phyloP scores from a whole-genome alignment of 2,113 vertebrate species.

The Oncorhynchus keta region DNA sequence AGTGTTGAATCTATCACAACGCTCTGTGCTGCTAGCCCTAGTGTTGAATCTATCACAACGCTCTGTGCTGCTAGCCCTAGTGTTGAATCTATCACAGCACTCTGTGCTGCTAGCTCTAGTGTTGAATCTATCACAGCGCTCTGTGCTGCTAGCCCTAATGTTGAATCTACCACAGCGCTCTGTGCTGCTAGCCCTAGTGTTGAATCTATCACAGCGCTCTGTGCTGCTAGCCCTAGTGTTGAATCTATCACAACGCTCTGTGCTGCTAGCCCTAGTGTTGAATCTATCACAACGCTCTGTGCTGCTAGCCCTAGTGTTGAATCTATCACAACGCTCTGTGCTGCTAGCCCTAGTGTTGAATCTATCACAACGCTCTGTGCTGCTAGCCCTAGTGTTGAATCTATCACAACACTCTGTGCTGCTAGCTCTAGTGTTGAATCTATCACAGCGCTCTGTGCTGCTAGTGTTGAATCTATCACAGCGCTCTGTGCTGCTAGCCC shows the following conservation, averaged over 20 bases:
- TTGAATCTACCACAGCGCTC: slow-evolving; percentile 26
- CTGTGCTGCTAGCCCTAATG: no score
- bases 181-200: slow-evolving; percentile 3
- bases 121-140: slow-evolving; percentile 30
- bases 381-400: slow-evolving; percentile 6
- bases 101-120: not conserved
- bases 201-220: slow-evolving; percentile 23
- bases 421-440: no score
- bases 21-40: not conserved
- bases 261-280: no score
- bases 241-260: slow-evolving; percentile 13
- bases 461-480: slow-evolving; percentile 26
- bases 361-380: not conserved
- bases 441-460: no score
- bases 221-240: slow-evolving; percentile 5
- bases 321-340: slow-evolving; percentile 29
- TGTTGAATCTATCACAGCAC: slow-evolving; percentile 29
- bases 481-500: slow-evolving; percentile 15
- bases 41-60: slow-evolving; percentile 30
- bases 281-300: no score
- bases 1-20: slow-evolving; percentile 32
- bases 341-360: slow-evolving; percentile 22
- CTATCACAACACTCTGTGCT: slow-evolving; percentile 29
- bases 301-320: not conserved
- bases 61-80: not conserved